Percentiles rank a stretch among this genome's conserved stretches.
Evolutionary conservation across 1,140 invertebrate genomes (phyloP).

Genomic region (Bactericera cockerelli): DNA sequence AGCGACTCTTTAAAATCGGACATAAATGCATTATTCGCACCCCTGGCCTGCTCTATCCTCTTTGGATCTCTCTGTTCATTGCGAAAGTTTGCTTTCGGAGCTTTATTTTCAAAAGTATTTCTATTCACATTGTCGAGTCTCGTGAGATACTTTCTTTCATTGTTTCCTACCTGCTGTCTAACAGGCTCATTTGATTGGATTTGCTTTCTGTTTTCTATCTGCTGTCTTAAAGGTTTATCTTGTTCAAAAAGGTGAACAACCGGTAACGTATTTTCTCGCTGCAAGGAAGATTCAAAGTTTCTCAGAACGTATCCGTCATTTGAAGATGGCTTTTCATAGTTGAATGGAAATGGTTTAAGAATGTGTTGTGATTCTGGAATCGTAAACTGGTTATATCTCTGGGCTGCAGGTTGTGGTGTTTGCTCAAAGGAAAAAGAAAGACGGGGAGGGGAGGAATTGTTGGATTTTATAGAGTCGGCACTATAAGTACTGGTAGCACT

Average conservation of each 20-base stretch:
- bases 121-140: not conserved
- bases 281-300: constrained; percentile 6
- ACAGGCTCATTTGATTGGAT: not conserved
- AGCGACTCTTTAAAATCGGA: not conserved
- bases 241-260: not conserved
- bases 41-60: not conserved
- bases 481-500: constrained; percentile 3
- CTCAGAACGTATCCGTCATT: not conserved
- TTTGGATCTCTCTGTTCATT: constrained; percentile 2
- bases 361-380: not conserved
- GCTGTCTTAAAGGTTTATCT: not conserved
- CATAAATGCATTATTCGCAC: not conserved
- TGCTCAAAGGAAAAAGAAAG: constrained; percentile 8
- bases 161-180: not conserved
- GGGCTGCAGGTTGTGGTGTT: not conserved
- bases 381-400: not conserved
- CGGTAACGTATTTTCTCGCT: constrained; percentile 4
- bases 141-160: not conserved
- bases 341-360: not conserved
- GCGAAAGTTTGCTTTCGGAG: not conserved
- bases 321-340: not conserved
- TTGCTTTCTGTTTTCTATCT: not conserved
- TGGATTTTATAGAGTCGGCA: not conserved
- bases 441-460: constrained; percentile 4
- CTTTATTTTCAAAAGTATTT: constrained; percentile 1